These are phyloP conservation scores for Mythimna impura DNA, from an alignment of 2,888 invertebrate species.

Conservation along the genomic window DNA sequence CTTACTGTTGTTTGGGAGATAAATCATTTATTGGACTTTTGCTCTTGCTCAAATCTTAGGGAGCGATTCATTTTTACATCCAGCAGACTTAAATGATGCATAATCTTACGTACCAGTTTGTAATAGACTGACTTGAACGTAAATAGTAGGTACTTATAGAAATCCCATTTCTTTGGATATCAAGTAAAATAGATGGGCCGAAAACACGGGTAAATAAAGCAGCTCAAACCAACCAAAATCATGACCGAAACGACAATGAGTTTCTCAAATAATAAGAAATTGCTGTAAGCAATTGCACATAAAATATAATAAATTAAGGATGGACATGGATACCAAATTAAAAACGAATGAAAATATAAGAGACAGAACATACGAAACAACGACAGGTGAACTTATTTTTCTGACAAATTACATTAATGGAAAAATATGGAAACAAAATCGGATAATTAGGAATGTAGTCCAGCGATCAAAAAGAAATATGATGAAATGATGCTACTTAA, in stretches of 20 bases:
- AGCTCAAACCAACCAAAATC: background rate
- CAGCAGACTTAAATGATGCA: constrained; percentile 8
- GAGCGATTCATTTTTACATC: background rate
- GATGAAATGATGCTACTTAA: background rate
- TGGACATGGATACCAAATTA: background rate
- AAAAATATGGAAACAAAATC: background rate
- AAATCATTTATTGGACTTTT: constrained; percentile 28
- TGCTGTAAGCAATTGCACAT: no score
- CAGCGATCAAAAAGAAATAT: background rate
- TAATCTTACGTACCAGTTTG: constrained; percentile 3
- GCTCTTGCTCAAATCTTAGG: background rate
- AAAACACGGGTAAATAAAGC: background rate
- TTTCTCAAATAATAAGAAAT: background rate
- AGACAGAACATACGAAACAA: no score
- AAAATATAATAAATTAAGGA: no score
- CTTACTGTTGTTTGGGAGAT: constrained; percentile 15
- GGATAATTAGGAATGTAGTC: background rate
- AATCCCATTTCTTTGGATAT: background rate
- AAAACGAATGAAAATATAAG: background rate
- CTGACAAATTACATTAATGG: no score
- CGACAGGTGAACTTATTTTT: no score
- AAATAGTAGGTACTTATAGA: background rate
- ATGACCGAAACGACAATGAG: background rate
- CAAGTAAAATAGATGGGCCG: background rate
- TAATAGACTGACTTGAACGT: constrained; percentile 9